Evolutionary conservation across 2,113 vertebrate species (phyloP).

Genomic region (Epinephelus moara): DNA sequence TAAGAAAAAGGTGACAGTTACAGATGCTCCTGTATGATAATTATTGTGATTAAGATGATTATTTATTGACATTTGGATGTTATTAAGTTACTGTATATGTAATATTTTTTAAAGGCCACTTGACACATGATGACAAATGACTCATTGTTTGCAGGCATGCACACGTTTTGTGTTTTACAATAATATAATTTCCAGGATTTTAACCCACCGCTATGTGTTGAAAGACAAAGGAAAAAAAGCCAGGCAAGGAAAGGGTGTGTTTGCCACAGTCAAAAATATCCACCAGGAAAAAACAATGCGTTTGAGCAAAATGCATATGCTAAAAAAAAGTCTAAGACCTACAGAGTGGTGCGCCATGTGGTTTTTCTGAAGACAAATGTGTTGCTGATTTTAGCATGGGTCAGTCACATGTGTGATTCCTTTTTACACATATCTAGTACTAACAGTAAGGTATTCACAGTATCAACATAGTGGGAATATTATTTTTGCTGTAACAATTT

Average conservation of each 20-base stretch:
- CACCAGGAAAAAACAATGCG: conserved; percentile 67
- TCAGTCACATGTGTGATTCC: background rate
- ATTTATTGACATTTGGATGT: background rate
- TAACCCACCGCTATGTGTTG: background rate
- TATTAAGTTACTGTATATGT: background rate
- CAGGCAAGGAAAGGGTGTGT: conserved; percentile 61
- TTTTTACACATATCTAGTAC: background rate
- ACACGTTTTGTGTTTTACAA: background rate
- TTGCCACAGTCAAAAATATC: conserved; percentile 52
- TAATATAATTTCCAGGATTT: background rate
- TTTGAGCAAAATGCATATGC: conserved; percentile 53
- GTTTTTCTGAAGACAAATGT: background rate
- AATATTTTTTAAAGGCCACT: background rate
- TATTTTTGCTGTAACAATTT: background rate
- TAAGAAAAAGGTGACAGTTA: background rate
- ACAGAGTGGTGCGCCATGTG: background rate
- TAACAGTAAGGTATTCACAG: background rate
- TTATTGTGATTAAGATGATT: background rate
- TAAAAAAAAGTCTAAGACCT: conserved; percentile 17
- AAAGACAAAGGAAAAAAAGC: conserved; percentile 35
- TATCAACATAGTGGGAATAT: background rate
- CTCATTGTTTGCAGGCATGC: background rate
- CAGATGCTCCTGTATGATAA: background rate
- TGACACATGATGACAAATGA: conserved; percentile 10
- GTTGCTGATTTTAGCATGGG: background rate